Percentiles rank a stretch among this genome's conserved stretches.
Conservation (phyloP, 2,888 invertebrate genomes). For the Trichopria drosophilae region DNA sequence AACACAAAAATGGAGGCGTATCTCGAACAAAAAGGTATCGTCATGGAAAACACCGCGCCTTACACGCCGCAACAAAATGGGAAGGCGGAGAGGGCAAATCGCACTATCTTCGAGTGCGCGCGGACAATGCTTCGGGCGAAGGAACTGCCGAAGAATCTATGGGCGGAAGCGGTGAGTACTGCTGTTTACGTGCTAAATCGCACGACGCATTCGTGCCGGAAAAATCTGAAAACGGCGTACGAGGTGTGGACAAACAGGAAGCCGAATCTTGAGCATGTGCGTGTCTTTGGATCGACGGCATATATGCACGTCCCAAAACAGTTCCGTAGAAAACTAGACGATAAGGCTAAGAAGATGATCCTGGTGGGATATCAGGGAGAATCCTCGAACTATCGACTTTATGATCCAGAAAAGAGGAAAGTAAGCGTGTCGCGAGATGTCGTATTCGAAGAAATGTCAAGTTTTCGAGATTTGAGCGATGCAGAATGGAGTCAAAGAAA, state of each 20-base stretch:
- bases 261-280: conserved; percentile 12
- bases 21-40: too few species aligned
- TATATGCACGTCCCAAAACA: conserved; percentile 17
- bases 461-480: too few species aligned
- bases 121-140: too few species aligned
- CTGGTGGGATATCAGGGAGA: conserved; percentile 43
- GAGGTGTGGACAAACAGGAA: conserved; percentile 34
- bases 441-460: conserved; percentile 39
- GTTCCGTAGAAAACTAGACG: conserved; percentile 18
- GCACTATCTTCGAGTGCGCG: too few species aligned
- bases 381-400: conserved; percentile 41
- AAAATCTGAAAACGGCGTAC: conserved; percentile 36
- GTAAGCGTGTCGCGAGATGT: conserved; percentile 39
- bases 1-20: too few species aligned
- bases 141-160: too few species aligned
- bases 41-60: too few species aligned
- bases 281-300: conserved; percentile 12
- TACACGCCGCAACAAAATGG: too few species aligned
- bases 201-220: conserved; percentile 36
- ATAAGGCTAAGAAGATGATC: conserved; percentile 11
- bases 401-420: conserved; percentile 29
- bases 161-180: conserved; percentile 15
- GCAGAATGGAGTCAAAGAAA: too few species aligned
- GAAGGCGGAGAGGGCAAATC: too few species aligned
- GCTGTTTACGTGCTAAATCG: conserved; percentile 20